Evolutionary conservation across 2,113 vertebrate genomes (phyloP).

Genomic region (Xiphorhynchus elegans): DNA sequence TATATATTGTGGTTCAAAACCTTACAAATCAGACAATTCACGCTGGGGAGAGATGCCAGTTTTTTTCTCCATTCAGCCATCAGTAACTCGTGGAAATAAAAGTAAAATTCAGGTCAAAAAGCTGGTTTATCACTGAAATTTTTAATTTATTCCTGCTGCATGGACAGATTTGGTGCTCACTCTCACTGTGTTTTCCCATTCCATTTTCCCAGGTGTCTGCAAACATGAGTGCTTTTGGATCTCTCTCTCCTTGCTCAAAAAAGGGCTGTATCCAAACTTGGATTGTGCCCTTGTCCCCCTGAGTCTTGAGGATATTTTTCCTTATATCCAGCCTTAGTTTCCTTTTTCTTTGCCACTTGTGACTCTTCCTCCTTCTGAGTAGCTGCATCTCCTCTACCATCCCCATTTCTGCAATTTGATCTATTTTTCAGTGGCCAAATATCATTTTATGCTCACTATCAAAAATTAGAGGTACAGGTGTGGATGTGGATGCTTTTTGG

Average conservation of each 20-base stretch:
- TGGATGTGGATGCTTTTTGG: neutral
- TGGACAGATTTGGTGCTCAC: neutral
- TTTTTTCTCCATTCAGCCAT: neutral
- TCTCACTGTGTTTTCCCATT: neutral
- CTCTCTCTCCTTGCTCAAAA: neutral
- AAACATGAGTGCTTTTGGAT: neutral
- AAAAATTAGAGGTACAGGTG: neutral
- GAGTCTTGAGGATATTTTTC: neutral
- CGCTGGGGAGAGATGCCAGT: neutral
- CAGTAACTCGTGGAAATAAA: neutral
- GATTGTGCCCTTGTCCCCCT: neutral
- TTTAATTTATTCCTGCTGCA: neutral
- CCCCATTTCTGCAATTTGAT: neutral
- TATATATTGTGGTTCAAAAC: neutral
- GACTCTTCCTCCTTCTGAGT: neutral
- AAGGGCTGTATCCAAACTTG: neutral
- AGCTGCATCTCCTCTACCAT: neutral
- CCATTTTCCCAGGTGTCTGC: neutral
- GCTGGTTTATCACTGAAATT: neutral
- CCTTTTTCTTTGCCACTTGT: neutral
- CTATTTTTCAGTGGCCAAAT: neutral
- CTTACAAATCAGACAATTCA: neutral
- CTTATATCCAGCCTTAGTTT: neutral
- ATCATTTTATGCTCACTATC: fast-evolving
- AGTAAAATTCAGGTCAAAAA: neutral